Evolutionary conservation across 2,113 vertebrate species (phyloP).

Genomic region (Pseudorectes ferrugineus): DNA sequence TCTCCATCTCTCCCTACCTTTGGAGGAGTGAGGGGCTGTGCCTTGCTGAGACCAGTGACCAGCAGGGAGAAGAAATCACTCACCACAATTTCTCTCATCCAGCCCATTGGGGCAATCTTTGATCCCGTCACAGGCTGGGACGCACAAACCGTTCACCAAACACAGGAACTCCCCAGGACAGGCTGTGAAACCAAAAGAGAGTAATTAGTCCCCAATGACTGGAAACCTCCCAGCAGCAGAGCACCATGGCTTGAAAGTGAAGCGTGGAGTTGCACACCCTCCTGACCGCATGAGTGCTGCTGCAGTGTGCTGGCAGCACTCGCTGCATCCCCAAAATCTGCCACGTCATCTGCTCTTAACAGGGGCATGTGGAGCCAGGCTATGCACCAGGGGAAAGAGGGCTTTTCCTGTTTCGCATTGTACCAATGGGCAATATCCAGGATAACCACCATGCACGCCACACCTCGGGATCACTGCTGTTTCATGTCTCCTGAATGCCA

Average conservation of each 20-base stretch:
- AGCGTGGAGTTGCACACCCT: neutral
- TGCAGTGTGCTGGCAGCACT: neutral
- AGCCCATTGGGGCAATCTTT: conserved; percentile 88
- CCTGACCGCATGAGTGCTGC: neutral
- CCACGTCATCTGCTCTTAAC: neutral
- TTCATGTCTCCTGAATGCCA: neutral
- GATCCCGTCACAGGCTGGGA: conserved; percentile 88
- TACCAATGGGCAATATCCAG: neutral
- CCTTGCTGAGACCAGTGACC: neutral
- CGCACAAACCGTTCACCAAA: conserved; percentile 83
- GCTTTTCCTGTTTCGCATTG: neutral
- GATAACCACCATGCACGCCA: neutral
- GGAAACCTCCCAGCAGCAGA: neutral
- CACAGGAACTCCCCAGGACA: conserved; percentile 90
- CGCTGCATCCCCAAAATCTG: neutral
- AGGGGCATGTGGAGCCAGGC: neutral
- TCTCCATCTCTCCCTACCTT: neutral
- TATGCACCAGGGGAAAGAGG: neutral
- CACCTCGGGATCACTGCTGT: accelerated
- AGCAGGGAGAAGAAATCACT: neutral
- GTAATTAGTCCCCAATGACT: neutral
- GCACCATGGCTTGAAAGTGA: neutral
- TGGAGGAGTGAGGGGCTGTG: neutral
- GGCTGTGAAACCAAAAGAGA: conserved; percentile 67
- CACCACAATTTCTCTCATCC: conserved; percentile 93